Evolutionary conservation across 1,140 invertebrate species (phyloP), one percentile per base, ranked within the genome.

Genomic region (Arion vulgaris): DNA sequence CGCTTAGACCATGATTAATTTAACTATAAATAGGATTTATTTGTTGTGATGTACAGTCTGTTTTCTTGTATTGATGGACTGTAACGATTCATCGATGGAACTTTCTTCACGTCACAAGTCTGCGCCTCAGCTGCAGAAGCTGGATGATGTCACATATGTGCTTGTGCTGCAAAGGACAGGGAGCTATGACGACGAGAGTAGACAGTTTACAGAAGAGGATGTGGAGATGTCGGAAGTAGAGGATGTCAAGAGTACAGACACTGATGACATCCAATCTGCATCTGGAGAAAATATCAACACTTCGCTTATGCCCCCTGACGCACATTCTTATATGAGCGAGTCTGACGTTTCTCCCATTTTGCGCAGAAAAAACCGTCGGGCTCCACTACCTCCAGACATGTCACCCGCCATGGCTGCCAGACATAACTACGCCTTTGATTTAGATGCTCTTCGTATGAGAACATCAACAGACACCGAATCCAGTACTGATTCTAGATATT

Each of bases 21-120:
- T n/a, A n/a, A n/a, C n/a, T n/a, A n/a, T n/a, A n/a, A n/a, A n/a
- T n/a, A n/a, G n/a, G n/a, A n/a, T n/a, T n/a, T n/a, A n/a, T n/a
- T n/a, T n/a, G n/a, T n/a, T n/a, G n/a, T n/a, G n/a, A n/a, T n/a
- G n/a, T n/a, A n/a, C n/a, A n/a, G n/a, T n/a, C n/a, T n/a, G n/a
- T n/a, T n/a, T n/a, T n/a, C n/a, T n/a, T n/a, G n/a, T n/a, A n/a
- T n/a, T n/a, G n/a, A n/a, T n/a, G n/a, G 41, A 45, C 41, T 45
- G 5, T 7, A 15, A 45, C 41, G 41, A 45, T 5, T 7, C 15
- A 45, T 45, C 38, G 11, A 79, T 79, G 77, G 77, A 53, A 32
- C 68, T 79, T 28, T 79, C 68, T 57, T 36, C 28, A 7, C 77
- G 77, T n/a, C 41, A 79, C 41, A 79, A 41, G 38, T 79, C 77